phyloP scores from a whole-genome alignment of 2,888 invertebrate genomes.

The Plagodis dolabraria region DNA sequence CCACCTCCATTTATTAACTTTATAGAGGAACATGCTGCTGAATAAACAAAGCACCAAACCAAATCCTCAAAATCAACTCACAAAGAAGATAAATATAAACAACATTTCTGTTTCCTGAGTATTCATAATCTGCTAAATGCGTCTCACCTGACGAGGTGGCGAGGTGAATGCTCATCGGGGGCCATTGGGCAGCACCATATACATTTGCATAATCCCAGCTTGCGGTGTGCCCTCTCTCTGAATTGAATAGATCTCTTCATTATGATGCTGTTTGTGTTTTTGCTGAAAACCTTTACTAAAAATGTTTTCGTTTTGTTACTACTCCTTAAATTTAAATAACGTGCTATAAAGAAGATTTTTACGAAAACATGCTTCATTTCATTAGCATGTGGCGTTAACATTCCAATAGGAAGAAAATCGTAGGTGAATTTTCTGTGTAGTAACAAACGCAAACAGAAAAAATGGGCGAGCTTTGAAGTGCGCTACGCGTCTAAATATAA shows the following conservation, averaged over 20 bases:
- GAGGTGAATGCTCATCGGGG: conserved; percentile 28
- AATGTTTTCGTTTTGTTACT: conserved; percentile 1
- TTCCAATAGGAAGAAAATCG: conserved; percentile 19
- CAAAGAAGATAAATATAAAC: conserved; percentile 11
- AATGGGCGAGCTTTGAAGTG: conserved; percentile 53
- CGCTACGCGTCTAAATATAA: conserved; percentile 58
- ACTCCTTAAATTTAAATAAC: background rate
- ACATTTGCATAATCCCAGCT: conserved; percentile 37
- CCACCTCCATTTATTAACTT: conserved; percentile 29
- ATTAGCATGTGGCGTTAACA: conserved; percentile 9
- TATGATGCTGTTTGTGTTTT: conserved; percentile 17
- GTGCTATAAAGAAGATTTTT: background rate
- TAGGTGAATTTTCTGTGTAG: conserved; percentile 27
- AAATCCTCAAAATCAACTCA: conserved; percentile 1
- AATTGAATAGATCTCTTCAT: conserved; percentile 27
- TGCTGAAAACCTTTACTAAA: conserved; percentile 5
- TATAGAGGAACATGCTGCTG: conserved; percentile 18
- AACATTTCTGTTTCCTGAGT: conserved; percentile 6
- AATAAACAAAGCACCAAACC: background rate
- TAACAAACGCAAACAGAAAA: conserved; percentile 41
- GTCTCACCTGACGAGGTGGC: conserved; percentile 24
- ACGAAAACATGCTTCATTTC: background rate
- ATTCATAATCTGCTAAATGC: conserved; percentile 19
- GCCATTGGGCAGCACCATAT: conserved; percentile 29
- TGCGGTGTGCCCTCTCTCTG: conserved; percentile 23